phyloP scores from a whole-genome alignment of 2,888 invertebrate genomes.

The Hypselothyrea guttata region DNA sequence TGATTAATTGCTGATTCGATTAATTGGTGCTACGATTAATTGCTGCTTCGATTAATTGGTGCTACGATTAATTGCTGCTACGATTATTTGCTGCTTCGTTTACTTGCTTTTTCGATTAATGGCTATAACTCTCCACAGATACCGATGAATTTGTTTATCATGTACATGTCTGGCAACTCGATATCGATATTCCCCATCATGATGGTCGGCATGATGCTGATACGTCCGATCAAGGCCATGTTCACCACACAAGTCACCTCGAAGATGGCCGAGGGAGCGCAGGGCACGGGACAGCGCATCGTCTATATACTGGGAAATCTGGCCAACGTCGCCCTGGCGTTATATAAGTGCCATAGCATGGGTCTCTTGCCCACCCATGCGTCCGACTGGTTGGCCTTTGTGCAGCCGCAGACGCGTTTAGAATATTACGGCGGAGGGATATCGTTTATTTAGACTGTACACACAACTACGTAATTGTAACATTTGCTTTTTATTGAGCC shows the following conservation, averaged over 20 bases:
- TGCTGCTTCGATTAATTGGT: too few species aligned
- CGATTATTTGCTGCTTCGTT: conserved; percentile 15
- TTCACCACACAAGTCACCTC: conserved; percentile 95
- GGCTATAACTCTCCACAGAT: conserved; percentile 79
- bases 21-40: too few species aligned
- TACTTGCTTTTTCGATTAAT: too few species aligned
- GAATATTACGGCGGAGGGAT: conserved; percentile 94
- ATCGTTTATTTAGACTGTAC: conserved; percentile 83
- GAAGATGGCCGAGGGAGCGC: conserved; percentile 96
- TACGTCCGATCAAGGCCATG: conserved; percentile 97
- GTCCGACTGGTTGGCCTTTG: conserved; percentile 99
- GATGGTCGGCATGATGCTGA: conserved; percentile 99
- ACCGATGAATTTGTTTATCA: conserved; percentile 99
- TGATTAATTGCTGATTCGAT: too few species aligned
- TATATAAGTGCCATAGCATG: conserved; percentile 99
- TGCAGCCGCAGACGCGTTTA: conserved; percentile 92
- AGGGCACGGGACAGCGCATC: conserved; percentile 94
- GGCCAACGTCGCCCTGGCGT: conserved; percentile 93
- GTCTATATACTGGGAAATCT: conserved; percentile 97
- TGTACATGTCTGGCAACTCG: conserved; percentile 99
- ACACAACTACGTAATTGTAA: too few species aligned
- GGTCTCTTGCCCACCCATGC: conserved; percentile 97
- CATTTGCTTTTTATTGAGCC: conserved; percentile 47
- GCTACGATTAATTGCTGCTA: too few species aligned
- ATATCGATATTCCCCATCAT: conserved; percentile 99